These are phyloP conservation scores for Leptonema lineaticorne DNA, from an alignment of 1,140 invertebrate genomes.

Conservation along the genomic window DNA sequence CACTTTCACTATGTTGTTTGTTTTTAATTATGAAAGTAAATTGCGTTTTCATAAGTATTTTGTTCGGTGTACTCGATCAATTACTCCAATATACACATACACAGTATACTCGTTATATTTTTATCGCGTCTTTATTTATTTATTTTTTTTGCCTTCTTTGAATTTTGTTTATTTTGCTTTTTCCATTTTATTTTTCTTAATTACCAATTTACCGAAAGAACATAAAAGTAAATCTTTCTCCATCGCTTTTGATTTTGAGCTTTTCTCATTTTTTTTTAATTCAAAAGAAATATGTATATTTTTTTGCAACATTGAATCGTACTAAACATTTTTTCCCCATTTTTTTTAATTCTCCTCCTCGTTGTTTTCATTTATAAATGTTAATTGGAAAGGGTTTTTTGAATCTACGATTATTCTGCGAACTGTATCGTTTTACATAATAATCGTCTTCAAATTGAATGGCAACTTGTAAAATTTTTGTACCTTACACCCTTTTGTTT, in stretches of 20 bases:
- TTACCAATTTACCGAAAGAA: no score
- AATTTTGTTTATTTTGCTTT: background rate
- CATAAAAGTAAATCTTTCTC: background rate
- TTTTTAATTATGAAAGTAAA: conserved; percentile 21
- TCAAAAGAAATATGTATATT: background rate
- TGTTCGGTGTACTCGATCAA: background rate
- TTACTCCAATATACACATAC: background rate
- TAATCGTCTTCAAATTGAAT: conserved; percentile 31
- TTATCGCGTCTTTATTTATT: background rate
- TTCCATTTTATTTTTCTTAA: background rate
- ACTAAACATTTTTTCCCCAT: background rate
- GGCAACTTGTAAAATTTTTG: conserved; percentile 19
- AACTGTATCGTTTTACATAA: conserved; percentile 35
- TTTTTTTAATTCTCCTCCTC: background rate
- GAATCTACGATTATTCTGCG: conserved; percentile 6
- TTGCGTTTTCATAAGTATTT: conserved; percentile 7
- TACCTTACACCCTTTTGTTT: conserved; percentile 19
- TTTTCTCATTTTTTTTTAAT: background rate
- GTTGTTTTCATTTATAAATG: background rate
- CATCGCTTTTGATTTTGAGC: background rate
- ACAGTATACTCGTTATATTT: background rate
- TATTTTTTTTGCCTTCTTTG: no score
- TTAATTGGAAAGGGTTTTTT: conserved; percentile 19
- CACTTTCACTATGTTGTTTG: conserved; percentile 10
- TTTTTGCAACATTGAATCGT: background rate